Evolutionary conservation across 2,113 vertebrate species (phyloP), one percentile per base, ranked within the genome.

Genomic region (Pelobates fuscus): DNA sequence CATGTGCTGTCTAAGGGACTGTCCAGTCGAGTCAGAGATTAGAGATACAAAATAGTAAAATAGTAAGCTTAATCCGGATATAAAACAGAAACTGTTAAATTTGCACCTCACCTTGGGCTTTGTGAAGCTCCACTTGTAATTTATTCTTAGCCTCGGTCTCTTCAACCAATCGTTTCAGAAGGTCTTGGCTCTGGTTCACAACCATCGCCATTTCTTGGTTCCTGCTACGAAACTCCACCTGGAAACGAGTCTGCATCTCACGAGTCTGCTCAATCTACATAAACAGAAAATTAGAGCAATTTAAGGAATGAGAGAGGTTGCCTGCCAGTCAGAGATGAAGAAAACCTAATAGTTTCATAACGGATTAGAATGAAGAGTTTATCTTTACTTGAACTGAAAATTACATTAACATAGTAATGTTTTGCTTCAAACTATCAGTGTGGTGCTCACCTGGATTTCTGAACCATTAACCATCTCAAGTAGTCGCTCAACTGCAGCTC

Each of bases 41-140:
- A n/a, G n/a, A n/a, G n/a, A n/a, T n/a, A n/a, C n/a, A n/a, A n/a
- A n/a, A n/a, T n/a, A n/a, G n/a, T n/a, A n/a, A n/a, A n/a, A n/a
- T n/a, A n/a, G n/a, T n/a, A n/a, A n/a, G n/a, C n/a, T n/a, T n/a
- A n/a, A n/a, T n/a, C n/a, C n/a, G n/a, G n/a, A n/a, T n/a, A n/a
- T n/a, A 49, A 49, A 49, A 17, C 17, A 49, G 15, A 17, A 14
- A 49, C 44, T 14, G 15, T 37, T 37, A 11, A 49, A 49, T 18
- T 5, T 49, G 44, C 5, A 12, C 1, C 87, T 91, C 82, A 98
- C 97, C 96, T 75, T 94, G 91, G 0, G 94, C 87, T 79, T 95
- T 96, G 79, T 99, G 95, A 37, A 98, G 90, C 57, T 98, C 88
- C 11, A 96, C 79, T 2, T 85, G 86, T 60, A 99, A 90, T 3